Conservation (phyloP, 2,888 invertebrate species). For the Coremacera marginata region DNA sequence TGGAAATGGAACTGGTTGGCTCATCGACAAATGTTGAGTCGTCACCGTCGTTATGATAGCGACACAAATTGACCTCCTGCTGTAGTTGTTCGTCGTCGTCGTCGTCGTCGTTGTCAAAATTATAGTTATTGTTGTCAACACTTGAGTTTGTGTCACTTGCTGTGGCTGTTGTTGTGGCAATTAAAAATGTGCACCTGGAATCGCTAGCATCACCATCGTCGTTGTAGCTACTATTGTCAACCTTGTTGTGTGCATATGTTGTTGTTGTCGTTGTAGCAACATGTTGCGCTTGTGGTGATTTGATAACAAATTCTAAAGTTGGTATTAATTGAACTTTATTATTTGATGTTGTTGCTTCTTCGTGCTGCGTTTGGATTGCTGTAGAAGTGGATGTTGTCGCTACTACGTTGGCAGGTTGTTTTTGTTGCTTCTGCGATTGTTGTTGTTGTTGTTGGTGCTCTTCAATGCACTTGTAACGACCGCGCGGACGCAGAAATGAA, state of each 20-base stretch:
- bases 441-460: constrained; percentile 23
- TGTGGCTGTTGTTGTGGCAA: constrained; percentile 48
- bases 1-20: constrained; percentile 63
- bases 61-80: constrained; percentile 56
- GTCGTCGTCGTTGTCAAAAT: constrained; percentile 32
- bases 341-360: constrained; percentile 37
- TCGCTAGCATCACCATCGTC: constrained; percentile 49
- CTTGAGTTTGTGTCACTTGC: constrained; percentile 40
- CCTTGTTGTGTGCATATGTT: constrained; percentile 41
- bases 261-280: constrained; percentile 47
- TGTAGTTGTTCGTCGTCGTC: constrained; percentile 49
- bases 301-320: constrained; percentile 61
- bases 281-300: constrained; percentile 49
- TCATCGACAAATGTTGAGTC: constrained; percentile 57
- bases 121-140: constrained; percentile 46
- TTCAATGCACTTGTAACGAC: constrained; percentile 55
- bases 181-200: constrained; percentile 59
- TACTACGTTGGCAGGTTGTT: too few species aligned
- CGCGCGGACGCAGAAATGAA: constrained; percentile 64
- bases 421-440: constrained; percentile 31
- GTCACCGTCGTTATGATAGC: constrained; percentile 51
- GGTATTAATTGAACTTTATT: constrained; percentile 61
- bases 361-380: constrained; percentile 4
- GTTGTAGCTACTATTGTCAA: constrained; percentile 28
- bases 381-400: constrained; percentile 38